Evolutionary conservation across 1,140 invertebrate genomes (phyloP), one percentile per base, ranked within the genome.

Genomic region (Pachypeltis micranthus): DNA sequence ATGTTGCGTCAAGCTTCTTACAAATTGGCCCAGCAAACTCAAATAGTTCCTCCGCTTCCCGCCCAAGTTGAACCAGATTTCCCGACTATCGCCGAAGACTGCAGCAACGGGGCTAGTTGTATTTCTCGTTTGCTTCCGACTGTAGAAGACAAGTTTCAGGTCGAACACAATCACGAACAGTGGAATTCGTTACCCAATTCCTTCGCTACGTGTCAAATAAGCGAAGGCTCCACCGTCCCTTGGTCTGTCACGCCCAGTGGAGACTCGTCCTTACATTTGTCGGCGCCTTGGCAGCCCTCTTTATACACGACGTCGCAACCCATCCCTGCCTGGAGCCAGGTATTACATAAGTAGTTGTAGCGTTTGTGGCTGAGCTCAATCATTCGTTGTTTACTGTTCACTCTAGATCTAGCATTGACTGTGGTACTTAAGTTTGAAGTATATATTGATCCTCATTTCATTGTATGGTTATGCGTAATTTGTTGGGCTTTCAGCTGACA

Each of bases 1-100:
- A 85, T 90, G 78, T 77, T 88, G 19, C 73, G 87, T 0, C 87
- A 90, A 68, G 83, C 85, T 59, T 88, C 86, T 47, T 89, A 89
- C 72, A 88, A 88, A 71, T 65, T 83, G 58, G 81, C 81, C 62
- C 81, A 83, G 71, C 79, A 81, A 70, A 78, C 77, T 27, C 79
- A 79, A 61, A 75, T 80, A 29, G 75, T 79, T 19, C 78, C 76
- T 29, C 75, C 77, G 25, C 71, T 77, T 63, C 72, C 74, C 44
- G 68, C 59, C 54, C 64, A 31, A 31, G 16, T 26, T 14, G 62
- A 65, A 14, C 62, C 58, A n/a, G 65, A 66, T 19, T 63, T 67
- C 34, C 63, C 63, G 25, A 31, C 66, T 12, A 68, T 68, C 12
- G 63, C 62, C 12, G 67, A 67, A 66, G 64, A 67, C 66, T 67